Evolutionary conservation across 1,140 invertebrate genomes (phyloP).

Genomic region (Portunus trituberculatus): DNA sequence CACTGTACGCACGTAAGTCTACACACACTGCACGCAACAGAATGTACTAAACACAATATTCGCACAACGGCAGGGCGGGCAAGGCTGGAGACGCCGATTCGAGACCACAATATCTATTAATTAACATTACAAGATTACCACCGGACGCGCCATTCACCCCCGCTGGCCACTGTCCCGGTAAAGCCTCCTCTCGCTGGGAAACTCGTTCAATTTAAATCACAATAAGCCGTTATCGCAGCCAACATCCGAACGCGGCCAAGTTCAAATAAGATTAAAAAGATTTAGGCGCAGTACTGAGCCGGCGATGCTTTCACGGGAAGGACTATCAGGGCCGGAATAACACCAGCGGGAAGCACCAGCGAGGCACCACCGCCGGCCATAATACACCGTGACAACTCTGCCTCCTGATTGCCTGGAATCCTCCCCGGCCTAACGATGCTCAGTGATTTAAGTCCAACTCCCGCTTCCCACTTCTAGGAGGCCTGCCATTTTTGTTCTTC

Average conservation of each 20-base stretch:
- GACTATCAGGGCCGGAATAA: slow-evolving; percentile 22
- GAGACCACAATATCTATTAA: slow-evolving; percentile 60
- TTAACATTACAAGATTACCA: slow-evolving; percentile 58
- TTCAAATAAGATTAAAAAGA: slow-evolving; percentile 67
- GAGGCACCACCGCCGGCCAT: background rate
- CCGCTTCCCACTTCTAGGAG: no score
- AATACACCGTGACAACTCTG: slow-evolving; percentile 32
- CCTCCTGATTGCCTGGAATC: no score
- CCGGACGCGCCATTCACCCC: background rate
- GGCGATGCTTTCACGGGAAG: slow-evolving; percentile 22
- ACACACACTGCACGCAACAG: no score
- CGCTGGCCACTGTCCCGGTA: background rate
- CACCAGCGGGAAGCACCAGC: background rate
- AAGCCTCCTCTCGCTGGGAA: slow-evolving; percentile 17
- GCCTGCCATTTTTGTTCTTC: no score
- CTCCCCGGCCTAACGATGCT: no score
- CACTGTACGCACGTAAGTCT: no score
- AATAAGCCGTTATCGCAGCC: slow-evolving; percentile 64
- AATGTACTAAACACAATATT: no score
- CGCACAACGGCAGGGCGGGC: no score
- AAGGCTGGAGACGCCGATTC: slow-evolving; percentile 25
- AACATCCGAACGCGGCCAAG: slow-evolving; percentile 65
- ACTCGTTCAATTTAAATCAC: slow-evolving; percentile 65
- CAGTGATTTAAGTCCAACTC: no score
- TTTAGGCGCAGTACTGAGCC: slow-evolving; percentile 47